These are phyloP conservation scores for Genyomyrus donnyi DNA, from an alignment of 2,113 vertebrate genomes.

Conservation along the genomic window DNA sequence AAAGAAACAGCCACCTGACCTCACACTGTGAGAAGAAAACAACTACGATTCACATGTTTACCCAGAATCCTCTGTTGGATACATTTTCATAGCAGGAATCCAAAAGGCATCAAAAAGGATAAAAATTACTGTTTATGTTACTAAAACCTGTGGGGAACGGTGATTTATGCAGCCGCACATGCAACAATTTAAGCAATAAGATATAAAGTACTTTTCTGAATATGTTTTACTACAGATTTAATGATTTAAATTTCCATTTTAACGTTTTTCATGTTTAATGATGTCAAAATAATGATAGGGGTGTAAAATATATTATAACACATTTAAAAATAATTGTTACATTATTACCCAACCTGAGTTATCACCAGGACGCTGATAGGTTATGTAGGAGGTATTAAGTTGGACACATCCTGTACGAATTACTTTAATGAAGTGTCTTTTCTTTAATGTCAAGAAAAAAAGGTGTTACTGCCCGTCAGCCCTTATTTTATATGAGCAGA, in stretches of 20 bases:
- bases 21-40: not conserved
- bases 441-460: not conserved
- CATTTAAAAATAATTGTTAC: not conserved
- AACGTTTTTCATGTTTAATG: slow-evolving; percentile 4
- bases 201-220: not conserved
- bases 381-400: not conserved
- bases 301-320: slow-evolving; percentile 3
- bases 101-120: not conserved
- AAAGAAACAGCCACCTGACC: not conserved
- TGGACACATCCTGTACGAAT: not conserved
- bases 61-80: not conserved
- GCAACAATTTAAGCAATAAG: not conserved
- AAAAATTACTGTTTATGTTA: not conserved
- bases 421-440: not conserved
- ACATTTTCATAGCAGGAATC: not conserved
- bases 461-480: not conserved
- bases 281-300: not conserved
- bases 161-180: not conserved
- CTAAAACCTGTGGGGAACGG: not conserved
- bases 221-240: not conserved
- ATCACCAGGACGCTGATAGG: not conserved
- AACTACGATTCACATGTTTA: not conserved
- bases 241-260: not conserved
- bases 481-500: not conserved
- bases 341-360: not conserved